phyloP scores from a whole-genome alignment of 64 coral and sea anemone species.

The Stichodactyla mertensii region DNA sequence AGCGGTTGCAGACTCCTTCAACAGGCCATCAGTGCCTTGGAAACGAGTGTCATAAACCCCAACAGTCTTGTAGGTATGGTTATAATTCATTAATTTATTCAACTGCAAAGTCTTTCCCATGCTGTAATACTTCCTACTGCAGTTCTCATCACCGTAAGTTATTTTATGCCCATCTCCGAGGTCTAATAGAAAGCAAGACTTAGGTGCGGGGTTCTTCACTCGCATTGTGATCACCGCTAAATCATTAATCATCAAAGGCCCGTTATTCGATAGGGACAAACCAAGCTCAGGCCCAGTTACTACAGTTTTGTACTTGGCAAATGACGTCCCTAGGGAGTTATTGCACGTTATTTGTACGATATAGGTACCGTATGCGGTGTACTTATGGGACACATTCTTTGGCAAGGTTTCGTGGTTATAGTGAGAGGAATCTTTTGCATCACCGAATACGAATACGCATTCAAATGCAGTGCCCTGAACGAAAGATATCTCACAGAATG shows the following conservation, averaged over 20 bases:
- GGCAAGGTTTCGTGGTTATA: constrained; percentile 31
- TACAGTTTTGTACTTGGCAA: constrained; percentile 17
- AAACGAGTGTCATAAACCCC: constrained; percentile 13
- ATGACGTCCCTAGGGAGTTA: constrained; percentile 39
- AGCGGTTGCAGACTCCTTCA: not conserved
- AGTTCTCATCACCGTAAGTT: constrained; percentile 16
- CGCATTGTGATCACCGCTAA: constrained; percentile 18
- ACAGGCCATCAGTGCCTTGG: constrained; percentile 5
- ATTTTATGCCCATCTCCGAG: constrained; percentile 38
- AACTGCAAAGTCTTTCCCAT: not conserved
- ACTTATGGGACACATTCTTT: constrained; percentile 21
- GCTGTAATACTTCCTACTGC: not conserved
- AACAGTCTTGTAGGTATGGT: constrained; percentile 21
- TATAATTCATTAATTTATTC: not conserved
- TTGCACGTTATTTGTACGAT: constrained; percentile 20
- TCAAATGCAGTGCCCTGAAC: constrained; percentile 28
- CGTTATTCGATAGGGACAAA: constrained; percentile 41
- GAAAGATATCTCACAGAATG: constrained; percentile 16
- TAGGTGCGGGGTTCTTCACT: constrained; percentile 18
- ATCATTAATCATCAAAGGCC: constrained; percentile 18
- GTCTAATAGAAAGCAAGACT: constrained; percentile 59
- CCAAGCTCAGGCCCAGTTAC: constrained; percentile 27
- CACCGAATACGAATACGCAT: constrained; percentile 19
- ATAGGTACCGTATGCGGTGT: constrained; percentile 38
- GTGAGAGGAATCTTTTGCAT: not conserved